Conservation (phyloP, 2,113 vertebrate species). For the Peromyscus polionotus region DNA sequence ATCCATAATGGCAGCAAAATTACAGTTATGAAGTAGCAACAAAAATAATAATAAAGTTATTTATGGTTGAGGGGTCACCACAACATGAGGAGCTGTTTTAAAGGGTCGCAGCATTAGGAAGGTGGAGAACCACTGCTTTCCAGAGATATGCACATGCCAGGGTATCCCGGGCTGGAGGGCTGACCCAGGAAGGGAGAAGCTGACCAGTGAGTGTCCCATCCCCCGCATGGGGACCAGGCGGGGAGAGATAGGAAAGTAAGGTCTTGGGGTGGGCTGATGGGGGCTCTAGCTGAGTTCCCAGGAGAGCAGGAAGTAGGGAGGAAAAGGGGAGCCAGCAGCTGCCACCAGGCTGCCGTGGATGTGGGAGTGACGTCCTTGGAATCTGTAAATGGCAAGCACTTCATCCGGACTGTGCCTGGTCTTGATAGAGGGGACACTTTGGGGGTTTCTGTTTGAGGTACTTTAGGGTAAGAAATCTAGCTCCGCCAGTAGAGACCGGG, state of each 20-base stretch:
- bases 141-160: fast-evolving
- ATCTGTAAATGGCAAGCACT: fast-evolving
- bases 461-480: not conserved
- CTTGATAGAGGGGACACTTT: not conserved
- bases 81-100: not conserved
- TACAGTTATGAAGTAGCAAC: not conserved
- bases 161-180: not conserved
- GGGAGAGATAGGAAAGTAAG: not conserved
- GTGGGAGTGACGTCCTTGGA: fast-evolving
- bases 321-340: not conserved
- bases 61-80: too few species aligned
- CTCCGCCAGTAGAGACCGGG: not conserved
- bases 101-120: not conserved
- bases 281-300: not conserved
- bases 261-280: not conserved
- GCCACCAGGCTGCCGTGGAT: not conserved
- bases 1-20: not conserved
- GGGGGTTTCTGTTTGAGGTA: not conserved
- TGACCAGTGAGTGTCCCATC: fast-evolving
- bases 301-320: not conserved
- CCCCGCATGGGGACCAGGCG: fast-evolving
- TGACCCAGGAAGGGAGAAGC: too few species aligned
- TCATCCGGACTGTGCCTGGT: not conserved
- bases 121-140: not conserved
- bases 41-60: not conserved